These are phyloP conservation scores for Sphyrna mokarran DNA, from an alignment of 2,113 vertebrate genomes.

Conservation along the genomic window DNA sequence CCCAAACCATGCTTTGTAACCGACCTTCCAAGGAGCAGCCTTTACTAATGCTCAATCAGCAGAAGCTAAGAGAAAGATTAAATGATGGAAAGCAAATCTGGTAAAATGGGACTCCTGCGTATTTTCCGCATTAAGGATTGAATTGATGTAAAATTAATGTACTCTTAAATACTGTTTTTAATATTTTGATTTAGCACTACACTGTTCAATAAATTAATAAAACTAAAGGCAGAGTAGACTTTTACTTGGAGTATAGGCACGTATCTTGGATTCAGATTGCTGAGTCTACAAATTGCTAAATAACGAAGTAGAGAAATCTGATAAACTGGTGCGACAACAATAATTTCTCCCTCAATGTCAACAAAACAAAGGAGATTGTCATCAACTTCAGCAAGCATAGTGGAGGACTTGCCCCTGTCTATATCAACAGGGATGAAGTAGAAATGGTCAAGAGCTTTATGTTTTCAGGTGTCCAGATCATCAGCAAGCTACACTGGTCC, in stretches of 20 bases:
- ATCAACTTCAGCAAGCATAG: too few relatives aligned
- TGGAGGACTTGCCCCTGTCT: too few relatives aligned
- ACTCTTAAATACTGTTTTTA: background rate
- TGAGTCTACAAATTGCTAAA: background rate
- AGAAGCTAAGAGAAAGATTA: background rate
- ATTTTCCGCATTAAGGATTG: background rate
- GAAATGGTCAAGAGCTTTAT: too few relatives aligned
- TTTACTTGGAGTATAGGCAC: background rate
- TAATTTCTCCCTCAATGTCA: too few relatives aligned
- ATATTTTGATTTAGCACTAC: background rate
- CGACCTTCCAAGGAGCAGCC: background rate
- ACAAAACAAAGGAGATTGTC: too few relatives aligned
- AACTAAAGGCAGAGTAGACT: background rate
- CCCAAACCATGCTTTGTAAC: too few relatives aligned
- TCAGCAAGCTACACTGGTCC: too few relatives aligned
- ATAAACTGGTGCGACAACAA: too few relatives aligned
- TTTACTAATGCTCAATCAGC: background rate
- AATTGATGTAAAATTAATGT: background rate
- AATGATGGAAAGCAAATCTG: background rate
- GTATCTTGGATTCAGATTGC: background rate
- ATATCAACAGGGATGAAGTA: too few relatives aligned
- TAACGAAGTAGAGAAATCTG: too few relatives aligned
- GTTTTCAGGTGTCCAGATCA: too few relatives aligned
- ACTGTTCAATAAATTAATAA: background rate
- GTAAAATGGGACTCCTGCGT: background rate